A percentile compares a stretch with the other conserved stretches of the same genome.
Evolutionary conservation across 2,888 invertebrate genomes (phyloP).

Genomic region (Megalurothrips usitatus): DNA sequence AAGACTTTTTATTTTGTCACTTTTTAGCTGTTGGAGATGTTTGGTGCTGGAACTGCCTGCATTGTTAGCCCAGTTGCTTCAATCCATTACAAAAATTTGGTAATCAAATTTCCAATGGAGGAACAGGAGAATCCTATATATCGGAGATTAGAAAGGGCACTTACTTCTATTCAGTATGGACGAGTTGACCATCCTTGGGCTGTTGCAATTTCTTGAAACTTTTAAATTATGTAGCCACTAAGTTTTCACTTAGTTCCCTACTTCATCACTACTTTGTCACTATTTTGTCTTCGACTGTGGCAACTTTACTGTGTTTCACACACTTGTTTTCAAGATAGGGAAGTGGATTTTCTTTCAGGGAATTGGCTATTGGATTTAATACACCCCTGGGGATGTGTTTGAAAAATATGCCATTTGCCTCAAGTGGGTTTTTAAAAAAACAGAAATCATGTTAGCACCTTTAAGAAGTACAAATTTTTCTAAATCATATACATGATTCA

Average conservation of each 20-base stretch:
- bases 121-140: conserved; percentile 65
- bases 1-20: conserved; percentile 34
- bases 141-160: conserved; percentile 65
- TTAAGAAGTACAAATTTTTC: too few species aligned
- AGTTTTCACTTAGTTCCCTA: not conserved
- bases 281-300: not conserved
- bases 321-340: not conserved
- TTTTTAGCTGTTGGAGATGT: conserved; percentile 84
- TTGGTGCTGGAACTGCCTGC: conserved; percentile 97
- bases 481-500: too few species aligned
- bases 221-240: not conserved
- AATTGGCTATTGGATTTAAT: not conserved
- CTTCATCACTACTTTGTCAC: not conserved
- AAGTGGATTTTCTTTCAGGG: not conserved
- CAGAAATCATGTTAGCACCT: too few species aligned
- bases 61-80: conserved; percentile 86
- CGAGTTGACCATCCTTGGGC: conserved; percentile 78
- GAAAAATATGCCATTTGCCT: too few species aligned
- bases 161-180: conserved; percentile 88
- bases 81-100: conserved; percentile 70
- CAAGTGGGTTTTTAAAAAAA: too few species aligned
- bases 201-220: conserved; percentile 54
- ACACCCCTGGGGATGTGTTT: not conserved
- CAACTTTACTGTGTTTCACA: not conserved
- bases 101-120: conserved; percentile 68